Conservation (phyloP, 2,888 invertebrate species). For the Ochlodes sylvanus region DNA sequence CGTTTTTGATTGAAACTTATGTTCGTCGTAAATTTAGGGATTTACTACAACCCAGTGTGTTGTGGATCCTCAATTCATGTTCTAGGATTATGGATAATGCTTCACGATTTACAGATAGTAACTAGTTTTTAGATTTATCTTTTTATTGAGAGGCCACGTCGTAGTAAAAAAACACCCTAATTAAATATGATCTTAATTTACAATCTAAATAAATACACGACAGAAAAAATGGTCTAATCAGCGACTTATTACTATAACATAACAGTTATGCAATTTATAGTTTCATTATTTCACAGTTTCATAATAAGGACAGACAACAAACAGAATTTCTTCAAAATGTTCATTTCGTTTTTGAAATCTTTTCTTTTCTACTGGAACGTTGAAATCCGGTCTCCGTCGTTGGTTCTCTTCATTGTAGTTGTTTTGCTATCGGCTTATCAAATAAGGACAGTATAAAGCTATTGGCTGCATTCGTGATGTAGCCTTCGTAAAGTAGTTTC, state of each 20-base stretch:
- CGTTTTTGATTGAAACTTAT: constrained; percentile 12
- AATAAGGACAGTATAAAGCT: constrained; percentile 25
- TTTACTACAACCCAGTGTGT: background rate
- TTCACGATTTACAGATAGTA: background rate
- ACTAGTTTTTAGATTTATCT: too few relatives aligned
- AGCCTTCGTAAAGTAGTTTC: constrained; percentile 4
- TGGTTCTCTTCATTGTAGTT: constrained; percentile 6
- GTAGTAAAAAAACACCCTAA: too few relatives aligned
- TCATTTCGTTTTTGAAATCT: constrained; percentile 1
- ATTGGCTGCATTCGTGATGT: constrained; percentile 8
- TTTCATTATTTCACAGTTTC: too few relatives aligned
- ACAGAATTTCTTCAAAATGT: background rate
- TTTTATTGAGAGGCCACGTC: too few relatives aligned
- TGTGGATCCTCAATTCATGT: background rate
- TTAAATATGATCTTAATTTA: too few relatives aligned
- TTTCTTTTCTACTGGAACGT: constrained; percentile 1
- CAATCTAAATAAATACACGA: too few relatives aligned
- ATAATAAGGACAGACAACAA: too few relatives aligned
- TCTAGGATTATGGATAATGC: background rate
- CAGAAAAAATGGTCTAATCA: too few relatives aligned
- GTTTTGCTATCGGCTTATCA: constrained; percentile 22
- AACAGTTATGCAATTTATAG: too few relatives aligned
- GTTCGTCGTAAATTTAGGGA: constrained; percentile 1
- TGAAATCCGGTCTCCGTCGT: constrained; percentile 10
- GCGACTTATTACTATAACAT: too few relatives aligned